Base-by-base conservation (phyloP, 1,140 invertebrate genomes). In the Euwallacea similis region DNA sequence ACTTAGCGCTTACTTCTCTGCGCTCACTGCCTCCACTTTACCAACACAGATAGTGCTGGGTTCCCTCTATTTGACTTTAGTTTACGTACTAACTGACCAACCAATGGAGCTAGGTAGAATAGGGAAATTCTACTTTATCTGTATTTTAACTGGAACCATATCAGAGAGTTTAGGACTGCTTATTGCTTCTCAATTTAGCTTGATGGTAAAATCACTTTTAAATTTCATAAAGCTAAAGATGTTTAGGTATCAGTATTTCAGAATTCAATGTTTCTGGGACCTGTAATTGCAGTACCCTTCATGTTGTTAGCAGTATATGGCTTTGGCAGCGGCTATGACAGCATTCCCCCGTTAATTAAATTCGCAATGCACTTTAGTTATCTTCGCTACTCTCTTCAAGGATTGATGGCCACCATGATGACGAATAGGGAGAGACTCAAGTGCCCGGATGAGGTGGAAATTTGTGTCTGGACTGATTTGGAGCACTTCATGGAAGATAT, bases 1-100 rank as follows among this genome's bases (percentile, higher is more conserved):
- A 33, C 80, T 97, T 11, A 92, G 92, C 78, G 90, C 95, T 0
- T 98, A 98, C 79, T 97, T 94, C 80, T 86, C 91, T 8, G 95
- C 96, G 0, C 87, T 94, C 75, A 91, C 93, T 0, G 79, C 94
- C 61, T 88, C 94, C 0, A 87, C 87, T 33, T 84, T 92, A 41
- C 91, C 91, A 6, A 77, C 83, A 0, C 88, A 94, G 84, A 82
- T 95, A 42, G 75, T 93, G 53, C 87, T 93, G 74, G 89, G 90
- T 2, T 77, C 91, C 2, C 85, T 94, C 2, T 98, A 96, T 81
- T 80, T 95, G 8, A 83, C 85, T 0, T 90, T 97, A 76, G 90
- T 93, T 0, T 98, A 97, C 79, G 85, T 91, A 44, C 86, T 97
- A 80, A 96, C 93, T 0, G 88, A 88, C 46, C 96, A 98, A 81